Evolutionary conservation across 2,113 vertebrate genomes (phyloP), one percentile per base, ranked within the genome.

Genomic region (Oncorhynchus clarkii): DNA sequence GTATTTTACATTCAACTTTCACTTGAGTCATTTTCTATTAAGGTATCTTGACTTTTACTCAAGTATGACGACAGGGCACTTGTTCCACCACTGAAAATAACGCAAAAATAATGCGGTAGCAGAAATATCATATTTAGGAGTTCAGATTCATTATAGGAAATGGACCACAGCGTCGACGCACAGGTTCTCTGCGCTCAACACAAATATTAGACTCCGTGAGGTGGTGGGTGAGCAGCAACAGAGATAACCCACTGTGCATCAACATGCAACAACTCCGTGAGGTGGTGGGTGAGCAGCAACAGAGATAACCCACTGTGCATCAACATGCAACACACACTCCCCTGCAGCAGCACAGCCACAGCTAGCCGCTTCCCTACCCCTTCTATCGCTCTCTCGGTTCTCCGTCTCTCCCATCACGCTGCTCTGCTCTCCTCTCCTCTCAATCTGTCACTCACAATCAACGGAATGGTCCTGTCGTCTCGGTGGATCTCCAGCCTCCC

Each of bases 391-490:
- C 54, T 34, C 31, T 45, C n/a, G 3, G 5, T 34, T 34, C 34
- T 34, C 31, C 31, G 31, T 34, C 27, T 27, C 26, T 12, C 70
- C 18, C 24, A 16, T 18, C 12, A 62, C 34, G 60, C 22, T 20
- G 48, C 4, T 27, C 67, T 3, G 62, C 68, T 20, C 20, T 67
- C 54, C 45, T 60, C 8, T n/a, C n/a, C n/a, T n/a, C n/a, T 26
- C 29, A 71, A 79, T 73, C 12, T 8, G 74, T 27, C 72, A 94
- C 97, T 98, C 91, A 98, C 97, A 72, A 94, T 93, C 54, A 96
- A 94, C 85, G 96, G 95, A 90, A 96, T 91, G 89, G 94, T 96
- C 87, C 96, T 89, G 34, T 34, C 97, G 74, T 98, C 96, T 70
- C 96, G 91, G 85, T 93, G 95, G 82, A 92, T 91, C 89, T 96